Evolutionary conservation across 2,888 invertebrate genomes (phyloP), one percentile per base, ranked within the genome.

Genomic region (Venusia cambrica): DNA sequence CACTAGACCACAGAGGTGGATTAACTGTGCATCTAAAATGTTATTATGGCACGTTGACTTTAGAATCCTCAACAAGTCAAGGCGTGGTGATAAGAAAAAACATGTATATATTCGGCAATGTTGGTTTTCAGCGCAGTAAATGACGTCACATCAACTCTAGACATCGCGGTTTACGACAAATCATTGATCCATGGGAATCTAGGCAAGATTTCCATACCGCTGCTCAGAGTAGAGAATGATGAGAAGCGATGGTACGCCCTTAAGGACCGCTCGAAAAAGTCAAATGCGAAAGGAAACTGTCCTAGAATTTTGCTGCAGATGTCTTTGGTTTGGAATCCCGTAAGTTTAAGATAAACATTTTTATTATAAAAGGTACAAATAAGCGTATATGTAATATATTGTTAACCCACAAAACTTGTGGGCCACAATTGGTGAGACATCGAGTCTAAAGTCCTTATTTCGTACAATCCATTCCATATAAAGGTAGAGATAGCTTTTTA

Each of bases 261-360:
- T 1, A 81, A 79, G 36, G 68, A 79, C 46, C 60, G 75, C 29
- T 63, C 76, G 3, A 74, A 74, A 40, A 79, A 73, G 33, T 49
- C 65, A 8, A 64, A 62, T 13, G 77, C 77, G 0, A 75, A 69
- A 41, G 81, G 81, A 2, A 77, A 77, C 51, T 77, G 77, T 9
- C 80, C 85, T 0, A 68, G 80, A 45, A 70, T 87, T 41, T 58
- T 77, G 16, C 42, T 87, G 38, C 80, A 85, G 56, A 84, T 85
- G 80, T 74, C 78, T 5, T 53, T 85, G 2, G 77, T 63, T 7
- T 87, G 84, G 84, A 85, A 87, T 51, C 84, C 85, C 57, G 85
- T 87, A 60, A 72, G 58, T 55, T 4, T 4, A 3, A 19, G 5
- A 19, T 26, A 9, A 21, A 1, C 1, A 11, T n/a, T 10, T 11